These are phyloP conservation scores for Sebastes taczanowskii DNA, from an alignment of 2,797 vertebrate genomes.

Conservation along the genomic window DNA sequence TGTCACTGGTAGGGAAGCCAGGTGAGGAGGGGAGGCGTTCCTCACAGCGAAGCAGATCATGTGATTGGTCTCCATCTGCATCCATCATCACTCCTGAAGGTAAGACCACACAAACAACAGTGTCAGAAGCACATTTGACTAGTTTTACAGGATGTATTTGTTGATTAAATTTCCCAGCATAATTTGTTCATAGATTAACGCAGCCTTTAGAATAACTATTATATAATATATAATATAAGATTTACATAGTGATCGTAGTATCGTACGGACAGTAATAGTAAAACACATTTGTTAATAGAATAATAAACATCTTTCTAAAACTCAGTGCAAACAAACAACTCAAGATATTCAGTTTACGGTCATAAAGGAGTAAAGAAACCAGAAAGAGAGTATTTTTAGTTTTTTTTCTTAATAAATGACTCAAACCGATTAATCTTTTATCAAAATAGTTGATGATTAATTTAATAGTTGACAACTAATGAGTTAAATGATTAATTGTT, in stretches of 20 bases:
- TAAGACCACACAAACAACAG: constrained; percentile 65
- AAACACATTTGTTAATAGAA: not conserved
- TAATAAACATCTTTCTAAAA: not conserved
- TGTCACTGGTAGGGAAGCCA: constrained; percentile 87
- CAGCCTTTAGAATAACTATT: not conserved
- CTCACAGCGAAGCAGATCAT: constrained; percentile 73
- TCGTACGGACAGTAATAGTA: not conserved
- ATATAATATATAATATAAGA: too few relatives aligned
- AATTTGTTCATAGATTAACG: not conserved
- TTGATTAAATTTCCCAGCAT: not conserved
- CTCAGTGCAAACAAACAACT: not conserved
- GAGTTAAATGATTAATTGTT: too few relatives aligned
- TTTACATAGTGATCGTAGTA: not conserved
- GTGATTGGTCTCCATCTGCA: constrained; percentile 36
- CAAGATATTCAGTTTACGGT: too few relatives aligned
- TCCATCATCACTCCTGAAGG: constrained; percentile 52
- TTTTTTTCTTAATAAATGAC: too few relatives aligned
- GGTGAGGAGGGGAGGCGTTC: constrained; percentile 91
- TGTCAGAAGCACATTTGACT: not conserved
- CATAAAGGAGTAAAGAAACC: too few relatives aligned
- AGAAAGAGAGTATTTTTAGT: rapidly evolving
- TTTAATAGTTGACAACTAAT: too few relatives aligned
- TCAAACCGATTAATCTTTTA: too few relatives aligned
- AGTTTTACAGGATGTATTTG: not conserved
- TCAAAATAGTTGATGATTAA: too few relatives aligned